Evolutionary conservation across 2,888 invertebrate species (phyloP).

Genomic region (Nysson spinosus): DNA sequence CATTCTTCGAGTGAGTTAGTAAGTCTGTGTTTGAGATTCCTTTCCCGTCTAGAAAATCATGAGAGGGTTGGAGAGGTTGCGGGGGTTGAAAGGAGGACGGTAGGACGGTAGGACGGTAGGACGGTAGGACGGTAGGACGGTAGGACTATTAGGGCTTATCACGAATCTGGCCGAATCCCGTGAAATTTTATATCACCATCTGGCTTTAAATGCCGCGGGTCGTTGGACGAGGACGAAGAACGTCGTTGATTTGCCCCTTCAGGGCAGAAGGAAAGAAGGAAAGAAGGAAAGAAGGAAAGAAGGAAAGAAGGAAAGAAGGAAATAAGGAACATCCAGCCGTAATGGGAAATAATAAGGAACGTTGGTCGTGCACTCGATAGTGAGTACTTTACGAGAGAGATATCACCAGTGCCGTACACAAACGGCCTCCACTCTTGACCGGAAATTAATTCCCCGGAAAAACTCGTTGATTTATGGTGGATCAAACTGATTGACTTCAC

Average conservation of each 20-base stretch:
- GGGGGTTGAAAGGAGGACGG: neutral
- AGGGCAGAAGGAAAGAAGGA: constrained; percentile 37
- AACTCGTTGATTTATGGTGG: neutral
- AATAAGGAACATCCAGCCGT: constrained; percentile 41
- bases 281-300: no score
- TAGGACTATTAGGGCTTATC: constrained; percentile 32
- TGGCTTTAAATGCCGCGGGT: constrained; percentile 41
- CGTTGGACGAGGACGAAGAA: constrained; percentile 18
- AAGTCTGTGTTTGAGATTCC: constrained; percentile 4
- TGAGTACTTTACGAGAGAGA: constrained; percentile 28
- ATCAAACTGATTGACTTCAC: no score
- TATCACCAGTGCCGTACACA: constrained; percentile 23
- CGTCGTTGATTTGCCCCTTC: no score
- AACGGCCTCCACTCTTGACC: neutral
- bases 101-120: neutral
- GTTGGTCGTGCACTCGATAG: constrained; percentile 39
- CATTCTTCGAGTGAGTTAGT: no score
- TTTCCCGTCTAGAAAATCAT: constrained; percentile 9
- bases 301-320: no score
- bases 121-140: neutral
- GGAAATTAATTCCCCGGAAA: neutral
- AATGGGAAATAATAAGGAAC: constrained; percentile 52
- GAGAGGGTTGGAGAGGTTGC: no score
- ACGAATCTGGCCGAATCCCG: constrained; percentile 31
- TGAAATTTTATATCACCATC: constrained; percentile 50